These are phyloP conservation scores for Brachynemurus nebulosus DNA, from an alignment of 2,888 invertebrate species.

Conservation along the genomic window DNA sequence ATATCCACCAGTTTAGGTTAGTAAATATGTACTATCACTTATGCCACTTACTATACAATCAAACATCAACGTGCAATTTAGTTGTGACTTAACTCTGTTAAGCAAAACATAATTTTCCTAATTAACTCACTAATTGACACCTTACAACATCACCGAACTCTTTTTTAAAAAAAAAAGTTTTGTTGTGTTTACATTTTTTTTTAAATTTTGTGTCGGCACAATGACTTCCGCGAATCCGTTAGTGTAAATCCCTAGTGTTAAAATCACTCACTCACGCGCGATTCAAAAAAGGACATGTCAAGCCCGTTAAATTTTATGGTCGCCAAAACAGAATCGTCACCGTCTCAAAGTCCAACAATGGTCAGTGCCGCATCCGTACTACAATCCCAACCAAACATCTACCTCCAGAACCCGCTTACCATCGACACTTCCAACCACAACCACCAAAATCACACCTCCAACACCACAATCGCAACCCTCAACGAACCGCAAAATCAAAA, in stretches of 20 bases:
- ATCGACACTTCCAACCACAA: constrained; percentile 26
- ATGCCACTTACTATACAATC: no score
- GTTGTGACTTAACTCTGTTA: no score
- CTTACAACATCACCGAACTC: not conserved
- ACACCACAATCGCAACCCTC: constrained; percentile 31
- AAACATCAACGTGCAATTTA: no score
- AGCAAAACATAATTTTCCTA: no score
- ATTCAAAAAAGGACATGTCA: constrained; percentile 4
- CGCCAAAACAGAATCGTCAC: constrained; percentile 9
- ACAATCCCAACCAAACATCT: constrained; percentile 3
- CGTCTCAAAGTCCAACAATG: constrained; percentile 7
- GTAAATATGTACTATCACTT: no score
- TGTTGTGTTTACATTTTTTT: not conserved
- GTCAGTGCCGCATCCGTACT: constrained; percentile 2
- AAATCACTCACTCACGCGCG: no score
- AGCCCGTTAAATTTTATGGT: constrained; percentile 11
- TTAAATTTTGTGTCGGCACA: not conserved
- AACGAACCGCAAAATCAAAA: constrained; percentile 20
- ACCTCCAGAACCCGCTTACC: constrained; percentile 9
- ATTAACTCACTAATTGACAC: no score
- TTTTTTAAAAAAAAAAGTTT: not conserved
- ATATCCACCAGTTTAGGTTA: no score
- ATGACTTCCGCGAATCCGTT: no score
- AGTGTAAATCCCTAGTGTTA: no score
- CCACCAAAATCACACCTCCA: constrained; percentile 27